Evolutionary conservation across 1,140 invertebrate genomes (phyloP).

Genomic region (Condylostylus longicornis): DNA sequence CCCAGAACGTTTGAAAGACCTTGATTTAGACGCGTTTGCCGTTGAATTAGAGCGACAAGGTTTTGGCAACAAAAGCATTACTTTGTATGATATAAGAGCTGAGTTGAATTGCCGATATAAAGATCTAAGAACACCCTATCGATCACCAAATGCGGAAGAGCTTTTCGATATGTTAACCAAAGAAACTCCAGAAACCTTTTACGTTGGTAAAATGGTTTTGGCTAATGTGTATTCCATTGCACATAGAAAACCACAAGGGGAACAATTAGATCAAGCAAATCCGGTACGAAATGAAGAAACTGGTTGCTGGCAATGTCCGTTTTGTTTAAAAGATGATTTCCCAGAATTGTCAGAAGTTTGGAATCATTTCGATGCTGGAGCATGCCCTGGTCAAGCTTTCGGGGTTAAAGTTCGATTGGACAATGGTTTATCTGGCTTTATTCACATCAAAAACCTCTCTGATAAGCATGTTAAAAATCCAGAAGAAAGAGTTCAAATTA

Average conservation of each 20-base stretch:
- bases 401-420: constrained; percentile 83
- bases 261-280: constrained; percentile 89
- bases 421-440: constrained; percentile 88
- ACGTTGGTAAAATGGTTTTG: constrained; percentile 74
- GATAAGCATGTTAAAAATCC: constrained; percentile 89
- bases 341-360: constrained; percentile 91
- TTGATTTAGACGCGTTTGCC: constrained; percentile 97
- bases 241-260: constrained; percentile 76
- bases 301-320: constrained; percentile 92
- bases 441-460: constrained; percentile 88
- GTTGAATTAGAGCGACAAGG: constrained; percentile 91
- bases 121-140: constrained; percentile 71
- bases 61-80: constrained; percentile 94
- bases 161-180: constrained; percentile 92
- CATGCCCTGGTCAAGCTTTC: constrained; percentile 87
- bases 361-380: constrained; percentile 94
- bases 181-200: constrained; percentile 90
- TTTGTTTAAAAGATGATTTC: constrained; percentile 90
- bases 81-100: constrained; percentile 90
- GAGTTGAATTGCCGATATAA: constrained; percentile 94
- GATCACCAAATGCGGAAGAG: constrained; percentile 67
- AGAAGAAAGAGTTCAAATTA: constrained; percentile 71
- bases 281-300: constrained; percentile 88
- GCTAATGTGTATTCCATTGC: constrained; percentile 63
- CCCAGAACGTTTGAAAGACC: constrained; percentile 86